Evolutionary conservation across 1,140 invertebrate species (phyloP).

Genomic region (Bombus superbus): DNA sequence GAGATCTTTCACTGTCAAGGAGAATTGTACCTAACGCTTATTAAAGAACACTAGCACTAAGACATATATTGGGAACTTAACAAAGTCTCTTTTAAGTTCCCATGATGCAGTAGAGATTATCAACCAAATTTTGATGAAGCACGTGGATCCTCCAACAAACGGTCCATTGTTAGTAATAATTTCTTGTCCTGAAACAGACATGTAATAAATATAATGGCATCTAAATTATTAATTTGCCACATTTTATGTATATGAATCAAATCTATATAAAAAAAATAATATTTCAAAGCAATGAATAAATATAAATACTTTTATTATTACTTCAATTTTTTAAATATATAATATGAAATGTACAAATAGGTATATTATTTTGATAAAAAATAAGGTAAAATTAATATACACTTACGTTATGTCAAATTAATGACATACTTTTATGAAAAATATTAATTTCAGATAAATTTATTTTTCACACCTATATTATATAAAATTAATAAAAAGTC

Average conservation of each 20-base stretch:
- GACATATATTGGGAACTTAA: constrained; percentile 73
- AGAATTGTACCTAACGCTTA: constrained; percentile 55
- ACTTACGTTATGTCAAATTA: background rate
- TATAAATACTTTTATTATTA: background rate
- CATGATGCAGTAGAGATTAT: constrained; percentile 74
- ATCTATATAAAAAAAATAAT: background rate
- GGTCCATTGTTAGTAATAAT: constrained; percentile 75
- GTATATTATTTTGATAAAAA: background rate
- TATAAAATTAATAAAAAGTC: background rate
- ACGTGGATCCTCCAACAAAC: constrained; percentile 79
- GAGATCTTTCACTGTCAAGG: constrained; percentile 49
- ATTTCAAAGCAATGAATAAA: constrained; percentile 1
- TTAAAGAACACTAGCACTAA: constrained; percentile 70
- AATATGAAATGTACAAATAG: constrained; percentile 1
- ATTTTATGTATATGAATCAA: background rate
- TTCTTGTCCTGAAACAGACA: constrained; percentile 66
- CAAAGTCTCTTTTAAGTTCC: constrained; percentile 79
- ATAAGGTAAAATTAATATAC: constrained; percentile 4
- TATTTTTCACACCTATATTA: background rate
- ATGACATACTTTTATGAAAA: background rate
- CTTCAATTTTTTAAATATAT: background rate
- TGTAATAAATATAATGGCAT: background rate
- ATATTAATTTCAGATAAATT: background rate
- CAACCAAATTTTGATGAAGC: constrained; percentile 82
- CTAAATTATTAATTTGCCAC: background rate